A percentile compares a stretch with the other conserved stretches of the same genome.
Evolutionary conservation across 2,113 vertebrate genomes (phyloP).

Genomic region (Oxyura jamaicensis): DNA sequence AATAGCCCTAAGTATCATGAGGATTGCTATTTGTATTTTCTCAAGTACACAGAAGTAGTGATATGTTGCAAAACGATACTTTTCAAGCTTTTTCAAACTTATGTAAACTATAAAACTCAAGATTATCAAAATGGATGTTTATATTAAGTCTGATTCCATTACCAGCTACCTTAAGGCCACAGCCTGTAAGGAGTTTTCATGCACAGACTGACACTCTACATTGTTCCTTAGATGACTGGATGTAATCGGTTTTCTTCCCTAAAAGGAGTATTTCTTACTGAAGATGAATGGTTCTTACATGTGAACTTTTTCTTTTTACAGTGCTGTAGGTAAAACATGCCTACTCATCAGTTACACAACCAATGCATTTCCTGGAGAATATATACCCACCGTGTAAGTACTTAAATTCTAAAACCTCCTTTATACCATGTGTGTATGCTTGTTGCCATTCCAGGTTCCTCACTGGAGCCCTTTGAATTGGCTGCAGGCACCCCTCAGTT

Average conservation of each 20-base stretch:
- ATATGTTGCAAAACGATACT: background rate
- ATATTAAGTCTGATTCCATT: background rate
- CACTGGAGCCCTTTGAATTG: background rate
- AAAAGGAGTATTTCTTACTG: background rate
- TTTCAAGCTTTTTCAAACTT: background rate
- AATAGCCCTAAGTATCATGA: background rate
- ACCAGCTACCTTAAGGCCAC: background rate
- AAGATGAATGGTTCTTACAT: background rate
- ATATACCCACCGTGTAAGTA: constrained; percentile 99
- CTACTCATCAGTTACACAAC: constrained; percentile 99
- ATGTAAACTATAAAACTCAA: background rate
- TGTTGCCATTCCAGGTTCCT: background rate
- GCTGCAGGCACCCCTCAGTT: background rate
- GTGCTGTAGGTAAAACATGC: constrained; percentile 99
- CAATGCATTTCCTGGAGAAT: constrained; percentile 98
- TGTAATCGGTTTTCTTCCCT: background rate
- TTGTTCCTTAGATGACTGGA: background rate
- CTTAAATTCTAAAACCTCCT: background rate
- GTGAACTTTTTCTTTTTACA: constrained; percentile 66
- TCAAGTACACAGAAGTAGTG: background rate
- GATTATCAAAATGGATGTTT: background rate
- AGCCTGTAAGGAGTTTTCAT: background rate
- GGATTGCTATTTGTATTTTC: background rate
- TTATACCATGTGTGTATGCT: background rate
- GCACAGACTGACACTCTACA: background rate